These are phyloP conservation scores for Lepidotrigona ventralis DNA, from an alignment of 1,140 invertebrate species.

Conservation along the genomic window DNA sequence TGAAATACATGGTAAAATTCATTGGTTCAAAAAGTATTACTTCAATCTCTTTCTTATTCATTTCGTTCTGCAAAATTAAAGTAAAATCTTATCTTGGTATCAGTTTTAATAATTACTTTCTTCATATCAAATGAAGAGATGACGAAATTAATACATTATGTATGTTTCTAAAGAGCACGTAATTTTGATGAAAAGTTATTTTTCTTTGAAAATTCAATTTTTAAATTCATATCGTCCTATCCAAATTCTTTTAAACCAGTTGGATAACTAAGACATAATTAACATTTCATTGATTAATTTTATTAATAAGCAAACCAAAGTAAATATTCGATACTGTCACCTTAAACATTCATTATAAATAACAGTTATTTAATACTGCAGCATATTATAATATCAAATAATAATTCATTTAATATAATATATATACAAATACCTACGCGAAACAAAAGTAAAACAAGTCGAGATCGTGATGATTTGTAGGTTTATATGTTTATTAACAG, in stretches of 20 bases:
- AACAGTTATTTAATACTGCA: not conserved
- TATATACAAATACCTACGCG: not conserved
- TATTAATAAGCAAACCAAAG: not conserved
- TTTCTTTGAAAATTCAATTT: not conserved
- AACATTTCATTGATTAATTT: not conserved
- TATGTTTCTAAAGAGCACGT: not conserved
- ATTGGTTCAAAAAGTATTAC: no score
- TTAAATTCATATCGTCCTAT: not conserved
- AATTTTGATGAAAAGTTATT: no score
- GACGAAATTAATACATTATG: no score
- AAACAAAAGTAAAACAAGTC: not conserved
- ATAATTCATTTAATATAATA: conserved; percentile 2
- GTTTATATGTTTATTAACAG: not conserved
- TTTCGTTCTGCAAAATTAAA: no score
- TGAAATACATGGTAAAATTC: no score
- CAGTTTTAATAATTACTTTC: no score
- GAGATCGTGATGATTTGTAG: not conserved
- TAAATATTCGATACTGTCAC: not conserved
- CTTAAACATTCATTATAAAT: not conserved
- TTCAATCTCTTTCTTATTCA: no score
- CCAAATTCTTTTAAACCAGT: not conserved
- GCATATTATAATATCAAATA: not conserved
- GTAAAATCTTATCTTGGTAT: no score
- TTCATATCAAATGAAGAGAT: no score
- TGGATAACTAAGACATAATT: not conserved